Evolutionary conservation across 1,140 invertebrate species (phyloP), one percentile per base, ranked within the genome.

Genomic region (Papilio xuthus): DNA sequence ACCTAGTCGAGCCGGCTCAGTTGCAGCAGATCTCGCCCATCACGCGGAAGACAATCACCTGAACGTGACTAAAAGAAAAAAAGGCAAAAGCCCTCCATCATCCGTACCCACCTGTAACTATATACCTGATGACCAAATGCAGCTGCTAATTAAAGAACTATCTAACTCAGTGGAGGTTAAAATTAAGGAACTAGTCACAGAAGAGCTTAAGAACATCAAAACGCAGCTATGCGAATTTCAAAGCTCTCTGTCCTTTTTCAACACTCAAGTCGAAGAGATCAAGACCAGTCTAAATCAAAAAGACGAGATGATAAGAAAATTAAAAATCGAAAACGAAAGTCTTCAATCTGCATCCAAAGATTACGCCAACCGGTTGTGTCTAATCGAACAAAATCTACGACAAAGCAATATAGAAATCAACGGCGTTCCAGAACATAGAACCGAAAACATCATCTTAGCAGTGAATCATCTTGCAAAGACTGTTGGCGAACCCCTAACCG

Each of bases 361-460:
- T 73, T 41, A 80, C 18, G 63, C 73, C n/a, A 53, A 50, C 10
- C 63, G 81, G 28, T 47, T 80, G 12, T 60, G 69, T n/a, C 23
- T 77, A 18, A 60, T 70, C 13, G 78, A 83, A 76, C 79, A 79
- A 63, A 26, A 78, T 76, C n/a, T 79, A 75, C 78, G 81, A 6
- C 78, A 83, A 63, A 47, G 50, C 26, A 80, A 83, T 37, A 9
- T 80, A 12, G 81, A 80, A 74, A 79, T 80, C 18, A 83, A 80
- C 53, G 81, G 81, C 0, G 78, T 82, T 44, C 79, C 81, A 26
- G 79, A 82, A 56, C 50, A 78, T 47, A 72, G 67, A 67, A 37
- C 63, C 8, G 81, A 82, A 77, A 82, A 80, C 44, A 63, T 82
- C 9, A 23, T 75, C 26, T 69, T 28, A 8, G 23, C 18, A 42